These are phyloP conservation scores for Indicator maculatus DNA, from an alignment of 2,113 vertebrate species.

Conservation along the genomic window DNA sequence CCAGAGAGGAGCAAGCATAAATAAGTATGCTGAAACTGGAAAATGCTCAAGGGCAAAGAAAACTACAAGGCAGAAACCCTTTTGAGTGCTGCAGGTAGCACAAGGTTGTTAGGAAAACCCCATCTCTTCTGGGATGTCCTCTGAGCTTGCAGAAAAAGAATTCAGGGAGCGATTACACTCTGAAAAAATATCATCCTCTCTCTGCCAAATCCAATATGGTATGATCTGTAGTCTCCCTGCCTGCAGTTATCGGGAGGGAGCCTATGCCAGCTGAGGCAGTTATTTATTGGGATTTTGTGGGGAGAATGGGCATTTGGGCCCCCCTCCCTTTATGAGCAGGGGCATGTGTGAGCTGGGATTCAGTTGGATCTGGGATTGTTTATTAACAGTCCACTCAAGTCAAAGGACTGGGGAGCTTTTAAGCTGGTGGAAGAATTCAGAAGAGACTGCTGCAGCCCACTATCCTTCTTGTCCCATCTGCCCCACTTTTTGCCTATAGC, in stretches of 20 bases:
- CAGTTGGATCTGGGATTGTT: background rate
- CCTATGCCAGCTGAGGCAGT: background rate
- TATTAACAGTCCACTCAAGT: background rate
- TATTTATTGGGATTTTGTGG: background rate
- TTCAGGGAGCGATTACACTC: background rate
- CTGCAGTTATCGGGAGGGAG: background rate
- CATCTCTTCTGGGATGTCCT: background rate
- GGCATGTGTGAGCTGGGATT: background rate
- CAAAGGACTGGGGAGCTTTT: background rate
- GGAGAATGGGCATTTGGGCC: background rate
- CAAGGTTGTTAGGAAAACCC: background rate
- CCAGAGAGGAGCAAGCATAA: background rate
- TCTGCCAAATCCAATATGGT: background rate
- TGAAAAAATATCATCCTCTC: background rate
- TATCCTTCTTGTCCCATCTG: background rate
- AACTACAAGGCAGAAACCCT: background rate
- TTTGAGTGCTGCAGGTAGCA: background rate
- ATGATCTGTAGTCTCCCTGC: background rate
- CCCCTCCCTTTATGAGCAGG: background rate
- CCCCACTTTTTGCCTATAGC: background rate
- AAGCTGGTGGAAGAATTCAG: background rate
- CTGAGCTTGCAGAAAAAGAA: background rate
- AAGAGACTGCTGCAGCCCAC: background rate
- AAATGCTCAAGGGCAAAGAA: background rate
- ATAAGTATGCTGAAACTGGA: background rate